Percentiles rank a stretch among this genome's conserved stretches.
phyloP scores from a whole-genome alignment of 1,140 invertebrate species.

The Campoletis sonorensis region DNA sequence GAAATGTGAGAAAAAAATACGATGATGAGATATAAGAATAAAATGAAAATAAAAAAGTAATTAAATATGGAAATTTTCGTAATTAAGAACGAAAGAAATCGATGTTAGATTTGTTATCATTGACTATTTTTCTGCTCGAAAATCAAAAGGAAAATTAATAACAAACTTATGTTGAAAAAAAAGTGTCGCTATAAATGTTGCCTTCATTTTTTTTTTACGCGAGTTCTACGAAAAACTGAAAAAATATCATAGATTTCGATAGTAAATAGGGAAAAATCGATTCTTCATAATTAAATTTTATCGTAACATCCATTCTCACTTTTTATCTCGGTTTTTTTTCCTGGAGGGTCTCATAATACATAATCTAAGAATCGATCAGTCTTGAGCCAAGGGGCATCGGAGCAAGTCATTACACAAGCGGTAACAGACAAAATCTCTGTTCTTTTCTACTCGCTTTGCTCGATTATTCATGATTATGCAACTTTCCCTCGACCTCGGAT shows the following conservation, averaged over 20 bases:
- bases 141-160: too few species aligned
- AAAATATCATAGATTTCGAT: too few species aligned
- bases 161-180: too few species aligned
- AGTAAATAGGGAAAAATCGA: not conserved
- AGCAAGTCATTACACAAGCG: constrained; percentile 70
- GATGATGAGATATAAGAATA: too few species aligned
- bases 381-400: constrained; percentile 22
- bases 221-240: too few species aligned
- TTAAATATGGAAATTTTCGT: too few species aligned
- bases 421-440: constrained; percentile 70
- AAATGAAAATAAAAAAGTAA: too few species aligned
- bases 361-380: constrained; percentile 63
- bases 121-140: too few species aligned
- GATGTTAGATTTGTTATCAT: too few species aligned
- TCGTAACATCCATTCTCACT: not conserved
- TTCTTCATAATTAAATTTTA: not conserved
- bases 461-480: constrained; percentile 74
- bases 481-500: constrained; percentile 71
- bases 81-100: too few species aligned
- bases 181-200: too few species aligned
- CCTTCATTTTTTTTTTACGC: too few species aligned
- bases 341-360: constrained; percentile 48
- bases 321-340: not conserved
- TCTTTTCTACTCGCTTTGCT: constrained; percentile 68
- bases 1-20: not conserved